Base-by-base conservation (phyloP, 2,888 invertebrate genomes). In the Drosophila colorata region DNA sequence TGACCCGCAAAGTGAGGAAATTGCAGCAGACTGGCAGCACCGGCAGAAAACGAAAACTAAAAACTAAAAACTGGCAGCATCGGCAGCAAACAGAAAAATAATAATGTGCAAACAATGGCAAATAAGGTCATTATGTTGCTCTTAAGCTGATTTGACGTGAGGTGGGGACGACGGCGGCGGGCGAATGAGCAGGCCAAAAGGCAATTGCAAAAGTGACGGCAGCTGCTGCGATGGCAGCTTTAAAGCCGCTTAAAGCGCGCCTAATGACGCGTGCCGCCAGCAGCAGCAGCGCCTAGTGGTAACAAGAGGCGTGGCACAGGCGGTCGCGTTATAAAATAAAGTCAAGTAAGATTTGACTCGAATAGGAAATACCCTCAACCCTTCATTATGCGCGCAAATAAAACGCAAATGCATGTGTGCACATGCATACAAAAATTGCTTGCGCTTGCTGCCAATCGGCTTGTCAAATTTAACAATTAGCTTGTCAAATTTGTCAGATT, bases 41-140 rank as follows among this genome's bases (percentile, higher is more conserved):
- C 56, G 53, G 74, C 58, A 71, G 64, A 78, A 78, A 28, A 28
- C 28, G 9, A 78, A 78, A 28, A 28, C 28, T 9, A 9, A 28
- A 28, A 28, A 28, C 8, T 28, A 28, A 28, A 28, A 28, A 25
- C 60, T 41, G 65, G 60, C 66, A 69, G 63, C 66, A 69, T 66
- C 56, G 53, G 70, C 58, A 71, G 66, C 74, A 75, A 11, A 33
- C 33, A 83, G 66, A 68, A 84, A 87, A 78, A 89, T 86, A 86
- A 83, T 87, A 87, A 85, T 70, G 77, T 89, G 79, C 88, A 85
- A 73, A 87, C 88, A 78, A 87, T 88, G 71, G 86, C 83, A 85
- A 89, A 85, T 85, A 89, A 89, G 84, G 89, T 89, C 79, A 89
- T 85, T 85, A 89, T 81, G 84, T 72, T 75, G 69, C 70, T 78